Base-by-base conservation (phyloP, 2,113 vertebrate species). In the Zapus hudsonius region DNA sequence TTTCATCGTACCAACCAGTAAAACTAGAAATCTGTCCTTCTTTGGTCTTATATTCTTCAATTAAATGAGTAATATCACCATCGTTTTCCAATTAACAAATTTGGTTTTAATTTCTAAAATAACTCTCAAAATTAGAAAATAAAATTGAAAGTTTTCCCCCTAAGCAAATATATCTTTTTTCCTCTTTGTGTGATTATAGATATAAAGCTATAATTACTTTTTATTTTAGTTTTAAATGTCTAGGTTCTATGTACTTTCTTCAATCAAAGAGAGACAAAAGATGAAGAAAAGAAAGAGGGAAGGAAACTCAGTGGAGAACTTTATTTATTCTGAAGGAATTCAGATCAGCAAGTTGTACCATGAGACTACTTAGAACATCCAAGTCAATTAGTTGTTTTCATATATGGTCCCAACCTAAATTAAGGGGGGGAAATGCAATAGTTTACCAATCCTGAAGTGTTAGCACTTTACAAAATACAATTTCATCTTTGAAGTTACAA, bases 31-130 rank as follows among this genome's bases (percentile, higher is more conserved):
- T 84, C 59, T 75, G 44, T 22, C 31, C 27, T 29, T 61, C 86
- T 22, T 91, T 88, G n/a, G 17, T 76, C 63, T 66, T 89, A 69
- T 40, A 80, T 20, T 57, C 29, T 88, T 96, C 70, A 94, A 90
- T 55, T 88, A 87, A 76, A 93, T 83, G 20, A 93, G 75, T 47
- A 95, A 64, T 44, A 72, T 86, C 64, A 80, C 55, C 29, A 81
- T 73, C 91, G 47, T 90, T 94, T 97, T 78, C n/a, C 81, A 87
- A 90, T 91, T 90, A 92, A 90, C 72, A 90, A 47, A 44, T 52
- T 66, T 40, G 87, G 29, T 94, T 27, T 86, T 67, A 75, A 40
- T 86, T 95, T 94, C 89, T 3, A 36, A 94, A 95, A 80, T 47
- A 73, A 4, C 23, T 70, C 74, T 93, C 29, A 52, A 90, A 94